Conservation (phyloP, 2,113 vertebrate species). For the Heterotis niloticus region DNA sequence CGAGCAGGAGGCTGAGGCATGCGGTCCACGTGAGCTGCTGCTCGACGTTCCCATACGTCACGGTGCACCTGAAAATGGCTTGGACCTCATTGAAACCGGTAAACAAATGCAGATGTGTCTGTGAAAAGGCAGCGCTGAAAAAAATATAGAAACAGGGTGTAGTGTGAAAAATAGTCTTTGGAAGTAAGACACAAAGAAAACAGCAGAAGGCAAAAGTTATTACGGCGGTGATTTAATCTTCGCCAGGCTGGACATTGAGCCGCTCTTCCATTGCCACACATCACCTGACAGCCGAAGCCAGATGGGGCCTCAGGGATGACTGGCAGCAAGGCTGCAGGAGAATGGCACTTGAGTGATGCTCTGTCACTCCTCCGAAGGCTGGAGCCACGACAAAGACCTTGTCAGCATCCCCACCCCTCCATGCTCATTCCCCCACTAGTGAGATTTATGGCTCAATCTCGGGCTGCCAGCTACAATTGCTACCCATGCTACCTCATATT, state of each 20-base stretch:
- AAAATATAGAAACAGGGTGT: no score
- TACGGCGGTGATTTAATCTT: conserved; percentile 21
- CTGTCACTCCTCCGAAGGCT: conserved; percentile 5
- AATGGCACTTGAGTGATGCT: conserved; percentile 22
- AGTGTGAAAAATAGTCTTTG: no score
- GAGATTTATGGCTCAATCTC: conserved; percentile 3
- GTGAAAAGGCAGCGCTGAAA: neutral
- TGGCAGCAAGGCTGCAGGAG: neutral
- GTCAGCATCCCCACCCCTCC: neutral
- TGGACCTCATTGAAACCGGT: no score
- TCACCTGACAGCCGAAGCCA: neutral
- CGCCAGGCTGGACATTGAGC: neutral
- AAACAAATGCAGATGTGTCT: neutral
- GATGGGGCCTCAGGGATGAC: neutral
- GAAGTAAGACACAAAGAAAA: no score
- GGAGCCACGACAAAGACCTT: neutral
- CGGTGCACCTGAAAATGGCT: no score
- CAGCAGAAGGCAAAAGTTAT: no score
- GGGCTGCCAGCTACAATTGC: neutral
- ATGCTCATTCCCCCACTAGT: neutral
- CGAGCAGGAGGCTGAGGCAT: no score
- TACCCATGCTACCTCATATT: neutral
- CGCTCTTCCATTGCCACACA: neutral
- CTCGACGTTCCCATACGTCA: no score
- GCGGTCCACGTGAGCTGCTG: no score